These are phyloP conservation scores for Protobothrops flavoviridis DNA, from an alignment of 2,113 vertebrate species.

Conservation along the genomic window DNA sequence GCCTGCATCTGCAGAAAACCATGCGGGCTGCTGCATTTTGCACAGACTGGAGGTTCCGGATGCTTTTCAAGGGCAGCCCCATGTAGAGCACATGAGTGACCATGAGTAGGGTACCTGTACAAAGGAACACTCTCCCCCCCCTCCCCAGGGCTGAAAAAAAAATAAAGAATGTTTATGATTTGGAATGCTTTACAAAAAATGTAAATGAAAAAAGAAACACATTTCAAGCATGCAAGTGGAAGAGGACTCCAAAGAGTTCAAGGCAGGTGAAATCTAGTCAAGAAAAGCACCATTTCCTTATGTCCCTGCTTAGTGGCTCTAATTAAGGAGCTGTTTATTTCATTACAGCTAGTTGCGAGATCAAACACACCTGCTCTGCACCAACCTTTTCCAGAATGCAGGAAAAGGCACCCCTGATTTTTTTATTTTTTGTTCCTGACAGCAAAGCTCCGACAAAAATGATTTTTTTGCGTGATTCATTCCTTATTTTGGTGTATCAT, in stretches of 20 bases:
- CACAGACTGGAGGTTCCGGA: too few species aligned
- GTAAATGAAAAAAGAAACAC: conserved; percentile 16
- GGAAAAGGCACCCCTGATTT: neutral
- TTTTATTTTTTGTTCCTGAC: too few species aligned
- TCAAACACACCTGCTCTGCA: conserved; percentile 55
- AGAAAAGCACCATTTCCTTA: conserved; percentile 43
- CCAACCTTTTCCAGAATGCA: conserved; percentile 43
- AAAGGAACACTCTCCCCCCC: neutral
- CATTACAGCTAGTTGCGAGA: conserved; percentile 39
- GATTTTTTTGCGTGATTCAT: neutral
- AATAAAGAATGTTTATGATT: fast-evolving
- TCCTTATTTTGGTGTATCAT: neutral
- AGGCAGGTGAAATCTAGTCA: conserved; percentile 42
- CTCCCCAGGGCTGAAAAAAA: fast-evolving
- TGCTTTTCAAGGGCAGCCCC: too few species aligned
- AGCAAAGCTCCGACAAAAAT: neutral
- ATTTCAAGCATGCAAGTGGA: conserved; percentile 36
- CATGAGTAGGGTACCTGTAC: too few species aligned
- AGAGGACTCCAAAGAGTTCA: neutral
- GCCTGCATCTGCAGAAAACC: too few species aligned
- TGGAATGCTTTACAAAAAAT: neutral
- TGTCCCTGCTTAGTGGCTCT: conserved; percentile 29
- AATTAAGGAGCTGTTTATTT: conserved; percentile 58
- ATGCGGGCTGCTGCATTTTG: too few species aligned
- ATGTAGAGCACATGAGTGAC: too few species aligned